Base-by-base conservation (phyloP, 2,888 invertebrate species). In the Oxystoma pomonae region DNA sequence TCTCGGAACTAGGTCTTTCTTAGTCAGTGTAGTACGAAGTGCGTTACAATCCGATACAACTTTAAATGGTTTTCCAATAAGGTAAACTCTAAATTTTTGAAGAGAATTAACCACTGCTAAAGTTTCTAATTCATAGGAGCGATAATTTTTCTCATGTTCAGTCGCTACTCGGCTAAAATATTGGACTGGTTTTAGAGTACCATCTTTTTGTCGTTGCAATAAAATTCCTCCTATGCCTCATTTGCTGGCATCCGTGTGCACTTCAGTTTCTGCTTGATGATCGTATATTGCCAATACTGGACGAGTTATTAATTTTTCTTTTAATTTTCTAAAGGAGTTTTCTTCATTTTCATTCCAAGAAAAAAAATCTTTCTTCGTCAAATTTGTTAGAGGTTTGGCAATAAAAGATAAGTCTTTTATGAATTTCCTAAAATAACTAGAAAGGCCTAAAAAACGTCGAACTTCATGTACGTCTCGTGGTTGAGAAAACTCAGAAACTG, bases 221-320 rank as follows among this genome's bases (percentile, higher is more conserved):
- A 74, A 20, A 3, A 72, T 69, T 2, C 67, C 72, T 1, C 67
- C 72, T 5, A 72, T n/a, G 1, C 74, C 72, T 1, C 50, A 5
- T 50, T 66, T 51, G 56, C 69, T 70, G 7, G 70, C 73, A 63
- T 74, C 71, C 5, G 72, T 72, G 58, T 72, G 70, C n/a, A 70
- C 18, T 59, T 72, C 70, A 7, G 69, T 69, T 17, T 65, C 59
- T 1, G 60, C 59, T 5, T 60, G 51, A 2, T 59, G 68, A 18
- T 69, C 58, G 59, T 64, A 72, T 7, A 71, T 5, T 1, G 66
- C 65, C 20, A 71, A 53, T 1, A 71, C 56, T 1, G 21, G 59
- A 20, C 60, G 52, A 5, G 53, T 35, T 16, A 16, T 35, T 35
- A 67, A 58, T 22, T 35, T 1, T 17, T 20, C 20, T 53, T 66